phyloP scores from a whole-genome alignment of 2,888 invertebrate genomes.

The Cerceris rybyensis region DNA sequence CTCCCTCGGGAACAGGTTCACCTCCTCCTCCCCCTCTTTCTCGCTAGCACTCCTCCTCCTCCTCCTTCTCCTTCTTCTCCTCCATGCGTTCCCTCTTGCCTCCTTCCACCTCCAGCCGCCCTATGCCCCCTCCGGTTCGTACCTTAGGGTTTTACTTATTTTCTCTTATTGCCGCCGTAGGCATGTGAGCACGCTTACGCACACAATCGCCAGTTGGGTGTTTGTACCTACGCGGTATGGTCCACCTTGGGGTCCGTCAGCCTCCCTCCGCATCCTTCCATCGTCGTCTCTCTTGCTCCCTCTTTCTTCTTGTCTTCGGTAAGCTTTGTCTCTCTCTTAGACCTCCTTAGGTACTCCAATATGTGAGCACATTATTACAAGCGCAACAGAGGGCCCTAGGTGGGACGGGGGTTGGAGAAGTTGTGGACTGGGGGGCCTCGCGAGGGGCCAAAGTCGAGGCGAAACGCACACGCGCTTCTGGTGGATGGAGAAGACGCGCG shows the following conservation, averaged over 20 bases:
- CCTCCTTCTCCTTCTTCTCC: conserved; percentile 67
- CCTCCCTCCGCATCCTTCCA: conserved; percentile 37
- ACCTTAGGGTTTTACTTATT: conserved; percentile 78
- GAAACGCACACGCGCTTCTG: conserved; percentile 67
- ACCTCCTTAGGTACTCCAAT: conserved; percentile 67
- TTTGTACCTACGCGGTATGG: conserved; percentile 38
- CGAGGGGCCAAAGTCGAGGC: conserved; percentile 60
- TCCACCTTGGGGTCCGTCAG: conserved; percentile 57
- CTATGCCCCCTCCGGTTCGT: conserved; percentile 75
- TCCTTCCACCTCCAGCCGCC: conserved; percentile 72
- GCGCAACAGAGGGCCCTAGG: conserved; percentile 38
- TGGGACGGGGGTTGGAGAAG: conserved; percentile 7
- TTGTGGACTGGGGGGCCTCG: conserved; percentile 38
- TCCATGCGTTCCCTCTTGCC: conserved; percentile 67
- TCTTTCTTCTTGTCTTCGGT: conserved; percentile 19
- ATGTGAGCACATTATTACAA: conserved; percentile 73
- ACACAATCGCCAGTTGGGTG: conserved; percentile 17
- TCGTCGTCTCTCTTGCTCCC: conserved; percentile 31
- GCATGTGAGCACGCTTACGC: conserved; percentile 68
- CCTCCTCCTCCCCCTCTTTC: conserved; percentile 74
- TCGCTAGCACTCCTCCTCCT: conserved; percentile 32
- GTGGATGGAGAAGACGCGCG: conserved; percentile 63
- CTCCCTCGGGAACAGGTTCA: conserved; percentile 82
- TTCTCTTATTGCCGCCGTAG: conserved; percentile 77
- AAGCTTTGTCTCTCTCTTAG: conserved; percentile 4